These are phyloP conservation scores for Sepioteuthis lessoniana DNA, from an alignment of 2,888 invertebrate genomes.

Conservation along the genomic window DNA sequence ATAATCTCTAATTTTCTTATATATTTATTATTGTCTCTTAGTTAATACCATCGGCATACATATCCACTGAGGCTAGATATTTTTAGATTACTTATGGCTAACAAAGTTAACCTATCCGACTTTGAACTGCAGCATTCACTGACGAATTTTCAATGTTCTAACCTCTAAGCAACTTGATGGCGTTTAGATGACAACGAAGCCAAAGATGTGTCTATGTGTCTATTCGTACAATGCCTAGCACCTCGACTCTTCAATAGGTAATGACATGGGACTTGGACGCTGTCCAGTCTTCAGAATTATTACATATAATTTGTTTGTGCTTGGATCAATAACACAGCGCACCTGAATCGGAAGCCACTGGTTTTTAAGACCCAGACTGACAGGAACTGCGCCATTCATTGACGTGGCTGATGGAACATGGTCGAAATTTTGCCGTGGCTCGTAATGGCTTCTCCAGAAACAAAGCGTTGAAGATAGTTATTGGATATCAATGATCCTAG, in stretches of 20 bases:
- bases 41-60: neutral
- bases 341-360: neutral
- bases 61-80: neutral
- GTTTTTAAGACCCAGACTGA: conserved; percentile 4
- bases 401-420: neutral
- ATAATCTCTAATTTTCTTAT: neutral
- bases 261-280: neutral
- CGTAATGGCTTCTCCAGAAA: conserved; percentile 4
- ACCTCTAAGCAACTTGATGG: neutral
- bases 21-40: neutral
- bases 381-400: neutral
- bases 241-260: neutral
- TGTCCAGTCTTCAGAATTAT: neutral
- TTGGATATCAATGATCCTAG: neutral
- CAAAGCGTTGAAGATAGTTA: neutral
- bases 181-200: neutral
- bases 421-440: neutral
- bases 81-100: neutral
- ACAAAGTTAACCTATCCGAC: conserved; percentile 4
- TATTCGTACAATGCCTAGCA: neutral
- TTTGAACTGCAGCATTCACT: neutral
- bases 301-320: conserved; percentile 33
- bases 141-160: neutral
- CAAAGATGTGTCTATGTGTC: conserved; percentile 33
- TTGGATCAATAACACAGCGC: neutral